A percentile compares a stretch with the other conserved stretches of the same genome.
Evolutionary conservation across 2,113 vertebrate species (phyloP).

Genomic region (Prolemur simus): DNA sequence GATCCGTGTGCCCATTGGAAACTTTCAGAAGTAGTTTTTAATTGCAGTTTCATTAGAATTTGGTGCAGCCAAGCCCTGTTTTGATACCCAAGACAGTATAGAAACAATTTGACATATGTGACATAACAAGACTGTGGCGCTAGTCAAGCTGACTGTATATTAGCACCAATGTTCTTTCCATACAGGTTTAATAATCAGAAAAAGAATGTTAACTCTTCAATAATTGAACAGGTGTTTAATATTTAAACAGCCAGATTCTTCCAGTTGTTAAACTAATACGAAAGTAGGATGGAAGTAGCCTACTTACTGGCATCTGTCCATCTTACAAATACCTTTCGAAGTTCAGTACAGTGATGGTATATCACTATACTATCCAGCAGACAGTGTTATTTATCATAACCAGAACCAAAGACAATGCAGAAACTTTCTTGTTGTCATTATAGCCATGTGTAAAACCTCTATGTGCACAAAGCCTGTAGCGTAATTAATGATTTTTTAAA

Average conservation of each 20-base stretch:
- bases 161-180: not conserved
- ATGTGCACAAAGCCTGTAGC: not conserved
- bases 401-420: not conserved
- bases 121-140: accelerated
- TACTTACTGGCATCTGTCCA: conserved; percentile 18
- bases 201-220: conserved; percentile 65
- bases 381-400: not conserved
- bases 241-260: conserved; percentile 63
- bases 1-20: not conserved
- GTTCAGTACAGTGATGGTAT: not conserved
- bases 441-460: not conserved
- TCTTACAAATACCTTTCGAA: conserved; percentile 13
- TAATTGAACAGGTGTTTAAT: conserved; percentile 73
- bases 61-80: not conserved
- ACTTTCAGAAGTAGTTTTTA: conserved; percentile 3
- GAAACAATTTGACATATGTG: not conserved
- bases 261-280: conserved; percentile 58
- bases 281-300: conserved; percentile 33
- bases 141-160: not conserved
- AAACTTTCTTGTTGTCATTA: not conserved
- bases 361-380: not conserved
- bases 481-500: not conserved
- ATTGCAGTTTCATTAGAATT: not conserved
- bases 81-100: not conserved
- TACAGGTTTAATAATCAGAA: conserved; percentile 40